Percentiles rank a stretch among this genome's conserved stretches.
These are phyloP conservation scores for Campopleginae sp. DNA, from an alignment of 2,888 invertebrate genomes.

Conservation along the genomic window DNA sequence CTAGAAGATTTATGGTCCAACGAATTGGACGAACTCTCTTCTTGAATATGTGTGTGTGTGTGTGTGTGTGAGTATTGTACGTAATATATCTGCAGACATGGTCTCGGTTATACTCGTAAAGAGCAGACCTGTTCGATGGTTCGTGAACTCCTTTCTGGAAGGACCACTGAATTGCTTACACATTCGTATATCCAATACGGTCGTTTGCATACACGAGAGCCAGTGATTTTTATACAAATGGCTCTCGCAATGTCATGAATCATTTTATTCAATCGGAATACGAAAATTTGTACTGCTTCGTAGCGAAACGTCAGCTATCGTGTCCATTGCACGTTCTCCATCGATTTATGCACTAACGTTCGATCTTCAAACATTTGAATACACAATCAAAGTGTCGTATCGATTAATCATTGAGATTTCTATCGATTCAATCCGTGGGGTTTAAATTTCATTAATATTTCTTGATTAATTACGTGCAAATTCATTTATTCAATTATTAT, in stretches of 20 bases:
- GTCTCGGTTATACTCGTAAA: constrained; percentile 37
- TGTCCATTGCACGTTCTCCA: background rate
- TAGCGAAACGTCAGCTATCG: constrained; percentile 1
- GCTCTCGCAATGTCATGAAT: constrained; percentile 23
- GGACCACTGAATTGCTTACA: constrained; percentile 3
- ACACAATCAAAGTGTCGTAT: background rate
- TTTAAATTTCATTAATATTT: background rate
- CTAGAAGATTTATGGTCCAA: constrained; percentile 65
- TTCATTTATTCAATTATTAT: background rate
- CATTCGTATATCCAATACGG: constrained; percentile 2
- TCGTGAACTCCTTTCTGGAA: constrained; percentile 46
- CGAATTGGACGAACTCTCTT: constrained; percentile 63
- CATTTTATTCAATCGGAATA: constrained; percentile 27
- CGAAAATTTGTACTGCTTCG: constrained; percentile 1
- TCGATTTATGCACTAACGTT: background rate
- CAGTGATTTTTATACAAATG: constrained; percentile 21
- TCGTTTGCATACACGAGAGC: constrained; percentile 38
- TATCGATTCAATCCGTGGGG: background rate
- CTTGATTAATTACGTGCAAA: background rate
- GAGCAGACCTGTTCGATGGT: constrained; percentile 61
- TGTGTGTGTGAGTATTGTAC: constrained; percentile 15
- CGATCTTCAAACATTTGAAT: background rate
- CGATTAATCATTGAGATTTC: background rate
- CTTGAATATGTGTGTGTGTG: constrained; percentile 17
- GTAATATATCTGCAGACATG: background rate